phyloP scores from a whole-genome alignment of 2,888 invertebrate species.

The Tachina grossa region DNA sequence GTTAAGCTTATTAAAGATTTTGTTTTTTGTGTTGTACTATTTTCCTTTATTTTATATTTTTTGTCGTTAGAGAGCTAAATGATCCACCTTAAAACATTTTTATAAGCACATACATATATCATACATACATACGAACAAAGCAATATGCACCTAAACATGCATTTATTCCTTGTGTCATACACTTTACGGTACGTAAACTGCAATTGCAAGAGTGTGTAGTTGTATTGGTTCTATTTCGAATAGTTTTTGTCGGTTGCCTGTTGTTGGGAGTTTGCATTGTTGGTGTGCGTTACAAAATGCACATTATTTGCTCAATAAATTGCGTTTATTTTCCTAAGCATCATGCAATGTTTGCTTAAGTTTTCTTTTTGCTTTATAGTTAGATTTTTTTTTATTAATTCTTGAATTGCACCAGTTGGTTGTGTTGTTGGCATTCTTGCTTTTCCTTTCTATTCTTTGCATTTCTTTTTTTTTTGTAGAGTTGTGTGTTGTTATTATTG shows the following conservation, averaged over 20 bases:
- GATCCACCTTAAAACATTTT: slow-evolving; percentile 28
- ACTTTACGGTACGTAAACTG: neutral
- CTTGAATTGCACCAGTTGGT: neutral
- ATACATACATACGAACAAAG: neutral
- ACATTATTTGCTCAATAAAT: slow-evolving; percentile 68
- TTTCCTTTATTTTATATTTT: neutral
- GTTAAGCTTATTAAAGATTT: slow-evolving; percentile 54
- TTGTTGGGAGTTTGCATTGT: slow-evolving; percentile 14
- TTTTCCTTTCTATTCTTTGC: slow-evolving; percentile 65
- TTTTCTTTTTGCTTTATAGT: neutral
- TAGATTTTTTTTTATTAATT: slow-evolving; percentile 20
- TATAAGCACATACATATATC: neutral
- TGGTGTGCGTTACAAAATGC: slow-evolving; percentile 57
- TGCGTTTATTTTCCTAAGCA: slow-evolving; percentile 61
- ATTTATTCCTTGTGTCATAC: neutral
- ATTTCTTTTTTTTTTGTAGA: slow-evolving; percentile 25
- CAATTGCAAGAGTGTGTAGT: neutral
- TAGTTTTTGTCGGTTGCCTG: slow-evolving; percentile 5
- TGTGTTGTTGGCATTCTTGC: slow-evolving; percentile 20
- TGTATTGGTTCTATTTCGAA: slow-evolving; percentile 10
- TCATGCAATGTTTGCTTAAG: slow-evolving; percentile 38
- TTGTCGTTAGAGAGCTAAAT: slow-evolving; percentile 46
- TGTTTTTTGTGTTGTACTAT: slow-evolving; percentile 9
- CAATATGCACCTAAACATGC: neutral
- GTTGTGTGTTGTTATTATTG: slow-evolving; percentile 35